Evolutionary conservation across 2,888 invertebrate genomes (phyloP), one percentile per base, ranked within the genome.

Genomic region (Nesidiocoris tenuis): DNA sequence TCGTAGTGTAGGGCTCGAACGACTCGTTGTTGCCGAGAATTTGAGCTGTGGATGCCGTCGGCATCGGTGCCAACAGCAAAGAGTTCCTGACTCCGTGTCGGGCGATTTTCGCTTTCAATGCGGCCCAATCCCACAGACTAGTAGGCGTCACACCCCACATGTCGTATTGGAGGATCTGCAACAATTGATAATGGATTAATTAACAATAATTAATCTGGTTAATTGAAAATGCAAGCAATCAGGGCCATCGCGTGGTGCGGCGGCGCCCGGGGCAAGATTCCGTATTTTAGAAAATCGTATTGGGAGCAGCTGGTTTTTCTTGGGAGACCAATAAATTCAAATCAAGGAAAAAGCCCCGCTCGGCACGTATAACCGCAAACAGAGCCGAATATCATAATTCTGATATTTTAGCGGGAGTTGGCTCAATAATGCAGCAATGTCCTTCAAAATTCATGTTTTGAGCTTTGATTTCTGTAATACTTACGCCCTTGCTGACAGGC

Each of bases 11-110:
- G 0, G 99, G 95, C 84, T 99, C 99, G 82, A 98, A 93, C 0
- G 97, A 95, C 84, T 99, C 98, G 83, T 98, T 99, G 83, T 99
- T 99, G 18, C 99, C 99, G 61, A 99, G 88, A 82, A 99, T 99
- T 85, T 99, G 98, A 1, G 99, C 98, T 0, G 98, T 99, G 0
- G 98, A 97, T 7, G 98, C 98, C 2, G 98, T 99, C 0, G 98
- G 98, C 98, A 99, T 99, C 0, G 98, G 98, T 0, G 98, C 98
- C 79, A 98, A 81, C 19, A 99, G 86, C 24, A 98, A 86, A 1
- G 97, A 97, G 85, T 99, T 99, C 75, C 98, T 87, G 0, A 98
- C 86, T 9, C 99, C 99, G 84, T 94, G 88, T 84, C 91, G 87
- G 0, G 92, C 90, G 80, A 99, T 97, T 83, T 92, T 92, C 66